These are phyloP conservation scores for Eudemis profundana DNA, from an alignment of 2,888 invertebrate genomes.

Conservation along the genomic window DNA sequence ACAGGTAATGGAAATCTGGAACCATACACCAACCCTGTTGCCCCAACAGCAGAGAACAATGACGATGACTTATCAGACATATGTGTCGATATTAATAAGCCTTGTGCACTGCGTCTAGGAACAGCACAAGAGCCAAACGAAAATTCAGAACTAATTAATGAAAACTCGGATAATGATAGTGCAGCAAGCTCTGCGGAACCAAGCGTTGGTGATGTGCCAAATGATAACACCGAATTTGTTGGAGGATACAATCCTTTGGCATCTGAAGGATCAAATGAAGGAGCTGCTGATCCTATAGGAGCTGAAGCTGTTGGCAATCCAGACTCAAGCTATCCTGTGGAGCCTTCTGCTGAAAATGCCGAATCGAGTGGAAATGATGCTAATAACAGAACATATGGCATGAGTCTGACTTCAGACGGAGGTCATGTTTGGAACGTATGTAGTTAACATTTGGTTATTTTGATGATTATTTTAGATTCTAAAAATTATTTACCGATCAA, in stretches of 20 bases:
- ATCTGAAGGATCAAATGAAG: neutral
- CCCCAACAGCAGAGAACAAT: neutral
- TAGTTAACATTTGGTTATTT: too few species aligned
- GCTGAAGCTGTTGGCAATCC: neutral
- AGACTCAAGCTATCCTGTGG: neutral
- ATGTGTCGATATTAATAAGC: slow-evolving; percentile 15
- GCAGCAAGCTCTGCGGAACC: neutral
- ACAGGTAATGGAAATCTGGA: too few species aligned
- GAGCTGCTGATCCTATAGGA: too few species aligned
- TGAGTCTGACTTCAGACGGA: slow-evolving; percentile 49
- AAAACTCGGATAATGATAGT: neutral
- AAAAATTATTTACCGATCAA: too few species aligned
- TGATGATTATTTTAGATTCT: too few species aligned
- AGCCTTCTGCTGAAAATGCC: neutral
- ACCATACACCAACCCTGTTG: too few species aligned
- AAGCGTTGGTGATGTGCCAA: neutral
- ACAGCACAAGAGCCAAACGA: neutral
- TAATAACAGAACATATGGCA: slow-evolving; percentile 49
- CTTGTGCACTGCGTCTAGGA: slow-evolving; percentile 1
- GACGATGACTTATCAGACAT: slow-evolving; percentile 26
- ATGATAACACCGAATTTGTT: neutral
- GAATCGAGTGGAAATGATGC: neutral
- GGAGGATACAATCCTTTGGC: too few species aligned
- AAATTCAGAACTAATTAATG: neutral
- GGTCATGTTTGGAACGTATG: slow-evolving; percentile 59